Evolutionary conservation across 2,888 invertebrate genomes (phyloP).

Genomic region (Machimus rusticus): DNA sequence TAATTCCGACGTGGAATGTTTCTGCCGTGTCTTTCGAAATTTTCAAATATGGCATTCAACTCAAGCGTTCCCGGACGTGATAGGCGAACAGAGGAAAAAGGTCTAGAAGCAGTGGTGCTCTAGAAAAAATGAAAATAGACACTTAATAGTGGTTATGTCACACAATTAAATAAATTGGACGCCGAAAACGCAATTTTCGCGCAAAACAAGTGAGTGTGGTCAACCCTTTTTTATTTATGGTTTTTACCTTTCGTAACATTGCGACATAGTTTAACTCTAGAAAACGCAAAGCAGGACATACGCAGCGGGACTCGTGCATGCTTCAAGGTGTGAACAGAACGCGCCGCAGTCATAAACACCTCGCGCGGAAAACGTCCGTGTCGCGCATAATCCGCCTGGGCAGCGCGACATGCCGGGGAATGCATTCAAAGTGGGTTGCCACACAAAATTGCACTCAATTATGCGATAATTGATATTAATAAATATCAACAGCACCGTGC

Average conservation of each 20-base stretch:
- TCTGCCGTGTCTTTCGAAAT: not conserved
- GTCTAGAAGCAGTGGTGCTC: not conserved
- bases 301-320: not conserved
- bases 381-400: not conserved
- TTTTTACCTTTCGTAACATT: not conserved
- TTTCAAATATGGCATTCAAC: not conserved
- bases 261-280: not conserved
- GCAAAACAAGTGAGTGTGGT: not conserved
- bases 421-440: not conserved
- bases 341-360: not conserved
- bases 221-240: not conserved
- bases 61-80: not conserved
- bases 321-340: not conserved
- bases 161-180: not conserved
- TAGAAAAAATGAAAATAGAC: not conserved
- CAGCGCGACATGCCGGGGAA: not conserved
- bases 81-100: not conserved
- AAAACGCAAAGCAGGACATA: not conserved
- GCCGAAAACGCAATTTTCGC: not conserved
- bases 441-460: not conserved
- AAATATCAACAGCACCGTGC: not conserved
- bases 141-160: not conserved
- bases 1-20: not conserved
- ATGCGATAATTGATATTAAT: not conserved
- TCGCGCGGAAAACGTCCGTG: not conserved